Base-by-base conservation (phyloP, 2,113 vertebrate species). In the Sapayoa aenigma region DNA sequence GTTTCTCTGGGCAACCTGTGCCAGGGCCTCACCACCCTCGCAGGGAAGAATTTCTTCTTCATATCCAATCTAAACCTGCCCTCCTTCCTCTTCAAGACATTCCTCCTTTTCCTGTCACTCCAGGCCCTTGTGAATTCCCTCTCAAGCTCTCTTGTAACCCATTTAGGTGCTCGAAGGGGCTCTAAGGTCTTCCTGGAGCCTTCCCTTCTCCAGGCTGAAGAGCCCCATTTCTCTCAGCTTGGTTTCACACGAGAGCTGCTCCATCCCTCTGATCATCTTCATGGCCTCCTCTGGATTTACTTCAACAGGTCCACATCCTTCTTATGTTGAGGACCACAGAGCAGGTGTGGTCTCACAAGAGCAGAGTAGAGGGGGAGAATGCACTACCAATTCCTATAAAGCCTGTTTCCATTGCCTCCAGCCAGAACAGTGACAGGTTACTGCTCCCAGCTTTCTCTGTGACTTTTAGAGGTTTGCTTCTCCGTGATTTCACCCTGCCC, bases 301-400 rank as follows among this genome's bases (percentile, higher is more conserved):
- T 5, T 55, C 62, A 21, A 0, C n/a, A 82, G 33, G 35, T 31
- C 46, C 47, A 12, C 1, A 0, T 27, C 17, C 20, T 8, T 5
- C 46, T 10, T 10, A 0, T 4, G 13, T 9, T 15, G 20, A 41
- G 37, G 46, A 53, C 47, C 46, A 18, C 78, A 8, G 24, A 53
- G 53, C 69, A 22, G 52, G 7, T 24, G 30, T 39, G 33, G n/a
- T 56, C 62, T 75, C 24, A 6, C 62, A 30, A 17, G 78, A 44
- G 46, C 68, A 39, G 9, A 2, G 22, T 0, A 9, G 37, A 66
- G 27, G 37, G 27, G 52, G 2, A 46, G 13, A 31, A 55, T 6
- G 6, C 1, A 0, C 5, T 53, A 3, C 56, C 6, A 0, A 15
- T 6, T 80, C 71, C 11, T 1, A 15, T 2, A 20, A 73, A 79